These are phyloP conservation scores for Melanerpes formicivorus DNA, from an alignment of 2,113 vertebrate species.

Conservation along the genomic window DNA sequence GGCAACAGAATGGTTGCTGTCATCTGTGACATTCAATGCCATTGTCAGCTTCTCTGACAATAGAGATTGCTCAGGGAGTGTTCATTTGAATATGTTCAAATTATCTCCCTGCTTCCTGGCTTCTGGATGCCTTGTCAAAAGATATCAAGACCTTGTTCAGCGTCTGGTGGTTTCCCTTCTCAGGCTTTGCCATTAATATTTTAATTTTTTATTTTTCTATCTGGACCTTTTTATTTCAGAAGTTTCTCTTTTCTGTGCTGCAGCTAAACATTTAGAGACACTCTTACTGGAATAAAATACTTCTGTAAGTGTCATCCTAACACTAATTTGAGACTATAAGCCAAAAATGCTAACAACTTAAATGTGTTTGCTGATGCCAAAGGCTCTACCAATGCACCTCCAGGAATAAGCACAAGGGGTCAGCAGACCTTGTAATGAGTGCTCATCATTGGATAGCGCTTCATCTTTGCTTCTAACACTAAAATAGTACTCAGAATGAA, in stretches of 20 bases:
- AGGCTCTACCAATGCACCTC: neutral
- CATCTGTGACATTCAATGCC: accelerated
- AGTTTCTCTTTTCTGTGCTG: neutral
- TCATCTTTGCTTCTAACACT: constrained; percentile 20
- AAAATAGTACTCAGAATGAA: constrained; percentile 11
- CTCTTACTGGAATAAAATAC: neutral
- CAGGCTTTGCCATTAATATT: neutral
- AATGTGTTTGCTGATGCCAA: neutral
- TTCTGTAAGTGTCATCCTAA: neutral
- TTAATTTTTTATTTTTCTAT: neutral
- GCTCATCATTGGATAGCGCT: neutral
- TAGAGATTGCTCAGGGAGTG: neutral
- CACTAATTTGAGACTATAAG: neutral
- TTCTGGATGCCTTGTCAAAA: neutral
- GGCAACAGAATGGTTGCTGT: neutral
- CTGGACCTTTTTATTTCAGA: neutral
- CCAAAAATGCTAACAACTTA: accelerated
- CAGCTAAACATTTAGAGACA: neutral
- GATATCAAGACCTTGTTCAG: neutral
- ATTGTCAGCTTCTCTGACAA: neutral
- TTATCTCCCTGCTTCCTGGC: neutral
- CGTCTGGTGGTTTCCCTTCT: neutral
- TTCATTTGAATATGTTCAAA: neutral
- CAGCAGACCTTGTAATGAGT: constrained; percentile 21
- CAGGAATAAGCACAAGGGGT: neutral